Conservation (phyloP, 1,140 invertebrate species). For the Parapsyche elsis region DNA sequence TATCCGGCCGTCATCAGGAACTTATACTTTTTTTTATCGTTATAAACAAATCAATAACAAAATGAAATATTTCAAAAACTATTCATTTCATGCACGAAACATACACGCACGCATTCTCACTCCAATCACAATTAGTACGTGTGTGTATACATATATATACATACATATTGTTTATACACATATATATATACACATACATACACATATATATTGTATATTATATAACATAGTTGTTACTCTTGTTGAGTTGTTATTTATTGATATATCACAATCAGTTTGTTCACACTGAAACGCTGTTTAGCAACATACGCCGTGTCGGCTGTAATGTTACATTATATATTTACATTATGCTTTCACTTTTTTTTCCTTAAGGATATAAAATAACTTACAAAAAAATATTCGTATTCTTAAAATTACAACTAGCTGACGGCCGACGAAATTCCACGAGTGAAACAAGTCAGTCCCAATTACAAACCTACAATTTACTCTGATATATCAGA, state of each 20-base stretch:
- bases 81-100: constrained; percentile 43
- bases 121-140: constrained; percentile 9
- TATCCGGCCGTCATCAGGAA: constrained; percentile 49
- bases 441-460: constrained; percentile 42
- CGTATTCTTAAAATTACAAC: constrained; percentile 55
- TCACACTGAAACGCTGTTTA: constrained; percentile 51
- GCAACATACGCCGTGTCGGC: constrained; percentile 41
- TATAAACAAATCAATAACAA: constrained; percentile 45
- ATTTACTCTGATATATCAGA: constrained; percentile 33
- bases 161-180: constrained; percentile 9
- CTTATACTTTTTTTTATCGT: constrained; percentile 51
- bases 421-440: constrained; percentile 50
- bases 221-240: constrained; percentile 51
- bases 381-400: constrained; percentile 57
- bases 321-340: constrained; percentile 46
- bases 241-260: constrained; percentile 52
- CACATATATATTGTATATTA: constrained; percentile 34
- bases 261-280: constrained; percentile 57
- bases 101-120: constrained; percentile 28
- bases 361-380: constrained; percentile 54
- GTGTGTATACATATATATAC: background rate
- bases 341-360: constrained; percentile 52
- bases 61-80: constrained; percentile 21
- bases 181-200: no score
- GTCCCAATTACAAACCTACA: constrained; percentile 41